Evolutionary conservation across 2,113 vertebrate genomes (phyloP).

Genomic region (Mormyrus iriodes): DNA sequence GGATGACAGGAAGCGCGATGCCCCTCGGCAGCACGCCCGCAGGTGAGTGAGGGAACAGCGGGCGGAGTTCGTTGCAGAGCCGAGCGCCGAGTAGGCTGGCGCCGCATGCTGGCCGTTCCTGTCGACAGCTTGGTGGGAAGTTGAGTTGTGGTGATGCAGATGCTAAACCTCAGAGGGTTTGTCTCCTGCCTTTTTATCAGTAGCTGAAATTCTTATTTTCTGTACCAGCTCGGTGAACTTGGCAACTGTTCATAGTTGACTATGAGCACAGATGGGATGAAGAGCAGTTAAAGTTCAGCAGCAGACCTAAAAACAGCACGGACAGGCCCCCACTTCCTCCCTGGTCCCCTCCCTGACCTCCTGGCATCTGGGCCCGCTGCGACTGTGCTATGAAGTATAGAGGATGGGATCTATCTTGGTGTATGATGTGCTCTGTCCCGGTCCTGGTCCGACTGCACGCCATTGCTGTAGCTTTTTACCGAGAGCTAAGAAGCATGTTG

Average conservation of each 20-base stretch:
- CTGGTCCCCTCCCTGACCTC: neutral
- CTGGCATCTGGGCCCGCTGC: neutral
- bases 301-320: neutral
- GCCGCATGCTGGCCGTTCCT: neutral
- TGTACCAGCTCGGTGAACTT: neutral
- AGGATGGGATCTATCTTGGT: neutral
- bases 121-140: neutral
- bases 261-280: neutral
- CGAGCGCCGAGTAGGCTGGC: neutral
- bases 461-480: neutral
- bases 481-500: neutral
- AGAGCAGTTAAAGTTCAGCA: neutral
- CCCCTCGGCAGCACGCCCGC: conserved; percentile 54
- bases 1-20: conserved; percentile 56
- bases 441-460: neutral
- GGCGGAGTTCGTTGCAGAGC: neutral
- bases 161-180: neutral
- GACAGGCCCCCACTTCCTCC: too few relatives aligned
- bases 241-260: neutral
- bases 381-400: neutral
- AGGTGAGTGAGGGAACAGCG: conserved; percentile 47
- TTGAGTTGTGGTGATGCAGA: neutral
- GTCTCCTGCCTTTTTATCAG: neutral
- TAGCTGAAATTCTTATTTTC: neutral
- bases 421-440: neutral